Percentiles rank a stretch among this genome's conserved stretches.
Conservation (phyloP, 2,797 vertebrate genomes). For the Halcyon badia region DNA sequence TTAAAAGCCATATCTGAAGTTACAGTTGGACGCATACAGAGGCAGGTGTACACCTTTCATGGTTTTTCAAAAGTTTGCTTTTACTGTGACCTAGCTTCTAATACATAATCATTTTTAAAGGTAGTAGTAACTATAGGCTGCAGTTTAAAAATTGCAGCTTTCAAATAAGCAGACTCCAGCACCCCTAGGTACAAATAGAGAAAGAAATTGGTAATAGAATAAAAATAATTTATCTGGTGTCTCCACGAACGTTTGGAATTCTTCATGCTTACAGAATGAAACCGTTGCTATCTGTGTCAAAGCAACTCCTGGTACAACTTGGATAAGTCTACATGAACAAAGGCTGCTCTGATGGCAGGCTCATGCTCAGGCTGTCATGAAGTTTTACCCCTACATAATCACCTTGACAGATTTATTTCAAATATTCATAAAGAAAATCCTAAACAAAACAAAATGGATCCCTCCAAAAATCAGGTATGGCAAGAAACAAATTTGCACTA, state of each 20-base stretch:
- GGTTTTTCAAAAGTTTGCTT: neutral
- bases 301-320: neutral
- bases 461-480: neutral
- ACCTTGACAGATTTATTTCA: neutral
- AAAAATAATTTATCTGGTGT: neutral
- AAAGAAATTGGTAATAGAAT: neutral
- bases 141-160: neutral
- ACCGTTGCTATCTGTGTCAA: neutral
- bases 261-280: neutral
- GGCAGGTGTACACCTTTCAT: neutral
- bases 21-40: neutral
- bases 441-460: neutral
- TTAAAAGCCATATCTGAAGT: neutral
- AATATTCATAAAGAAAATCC: neutral
- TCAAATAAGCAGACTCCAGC: neutral
- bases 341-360: neutral
- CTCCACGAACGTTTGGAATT: neutral
- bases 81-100: neutral
- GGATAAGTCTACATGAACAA: accelerated
- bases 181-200: neutral
- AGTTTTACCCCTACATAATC: neutral
- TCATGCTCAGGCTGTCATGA: neutral
- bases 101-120: neutral
- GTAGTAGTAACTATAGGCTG: neutral
- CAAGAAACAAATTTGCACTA: neutral